These are phyloP conservation scores for Perizoma flavofasciatum DNA, from an alignment of 2,888 invertebrate species.

Conservation along the genomic window DNA sequence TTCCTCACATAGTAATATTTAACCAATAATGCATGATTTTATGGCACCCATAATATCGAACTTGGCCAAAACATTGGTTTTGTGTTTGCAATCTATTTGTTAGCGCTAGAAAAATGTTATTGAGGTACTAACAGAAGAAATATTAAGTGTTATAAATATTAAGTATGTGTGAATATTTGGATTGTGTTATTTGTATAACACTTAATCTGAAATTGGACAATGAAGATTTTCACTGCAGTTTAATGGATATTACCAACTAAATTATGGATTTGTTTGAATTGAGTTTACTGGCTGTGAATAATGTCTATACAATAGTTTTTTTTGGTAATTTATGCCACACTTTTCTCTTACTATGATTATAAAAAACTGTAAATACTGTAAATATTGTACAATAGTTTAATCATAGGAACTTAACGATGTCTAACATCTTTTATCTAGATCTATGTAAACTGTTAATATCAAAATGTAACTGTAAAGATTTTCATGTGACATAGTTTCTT, in stretches of 20 bases:
- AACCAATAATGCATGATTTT: too few species aligned
- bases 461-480: slow-evolving; percentile 69
- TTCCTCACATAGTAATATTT: too few species aligned
- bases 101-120: neutral
- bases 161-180: too few species aligned
- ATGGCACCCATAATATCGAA: too few species aligned
- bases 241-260: slow-evolving; percentile 8
- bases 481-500: slow-evolving; percentile 78
- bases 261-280: slow-evolving; percentile 37
- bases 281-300: slow-evolving; percentile 61
- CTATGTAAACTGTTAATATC: slow-evolving; percentile 77
- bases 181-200: too few species aligned
- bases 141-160: too few species aligned
- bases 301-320: slow-evolving; percentile 26
- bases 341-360: slow-evolving; percentile 21
- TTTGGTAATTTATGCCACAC: slow-evolving; percentile 43
- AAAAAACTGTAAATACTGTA: slow-evolving; percentile 53
- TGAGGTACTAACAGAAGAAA: too few species aligned
- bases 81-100: too few species aligned
- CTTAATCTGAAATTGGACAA: too few species aligned
- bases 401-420: slow-evolving; percentile 57
- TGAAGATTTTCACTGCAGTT: too few species aligned
- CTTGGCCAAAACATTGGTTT: too few species aligned
- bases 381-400: slow-evolving; percentile 49
- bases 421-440: slow-evolving; percentile 75